Evolutionary conservation across 2,888 invertebrate genomes (phyloP).

Genomic region (Uropetala carovei): DNA sequence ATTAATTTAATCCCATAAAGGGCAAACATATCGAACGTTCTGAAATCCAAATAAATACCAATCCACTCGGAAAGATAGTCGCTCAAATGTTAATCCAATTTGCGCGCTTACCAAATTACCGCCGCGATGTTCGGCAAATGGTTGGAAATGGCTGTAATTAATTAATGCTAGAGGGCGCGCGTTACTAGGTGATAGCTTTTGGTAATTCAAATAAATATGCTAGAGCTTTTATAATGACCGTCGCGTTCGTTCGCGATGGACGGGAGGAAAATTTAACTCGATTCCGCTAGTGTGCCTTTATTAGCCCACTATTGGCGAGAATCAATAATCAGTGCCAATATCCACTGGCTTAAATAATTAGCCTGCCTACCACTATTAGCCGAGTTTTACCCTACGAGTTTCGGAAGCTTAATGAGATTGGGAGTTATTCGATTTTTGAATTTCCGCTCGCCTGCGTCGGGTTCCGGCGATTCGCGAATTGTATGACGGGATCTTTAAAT

Average conservation of each 20-base stretch:
- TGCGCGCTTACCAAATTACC: background rate
- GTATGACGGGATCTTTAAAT: too few relatives aligned
- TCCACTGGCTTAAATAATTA: background rate
- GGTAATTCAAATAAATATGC: background rate
- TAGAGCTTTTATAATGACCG: background rate
- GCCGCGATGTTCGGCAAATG: background rate
- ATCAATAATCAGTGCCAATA: background rate
- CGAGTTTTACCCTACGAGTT: background rate
- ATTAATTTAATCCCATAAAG: background rate
- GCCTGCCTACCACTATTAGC: background rate
- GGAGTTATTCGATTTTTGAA: background rate
- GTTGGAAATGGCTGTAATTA: background rate
- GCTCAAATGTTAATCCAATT: conserved; percentile 8
- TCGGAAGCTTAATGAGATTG: background rate
- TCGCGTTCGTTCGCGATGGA: background rate
- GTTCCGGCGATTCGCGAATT: too few relatives aligned
- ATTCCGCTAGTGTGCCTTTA: background rate
- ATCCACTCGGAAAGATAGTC: background rate
- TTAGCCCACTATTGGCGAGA: background rate
- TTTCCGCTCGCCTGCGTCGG: too few relatives aligned
- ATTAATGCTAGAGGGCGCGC: background rate
- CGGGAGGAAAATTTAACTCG: background rate
- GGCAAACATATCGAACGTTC: background rate
- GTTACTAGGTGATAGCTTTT: background rate
- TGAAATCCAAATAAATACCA: background rate